Percentiles rank a stretch among this genome's conserved stretches.
Evolutionary conservation across 2,797 vertebrate genomes (phyloP).

Genomic region (Epinephelus coioides): DNA sequence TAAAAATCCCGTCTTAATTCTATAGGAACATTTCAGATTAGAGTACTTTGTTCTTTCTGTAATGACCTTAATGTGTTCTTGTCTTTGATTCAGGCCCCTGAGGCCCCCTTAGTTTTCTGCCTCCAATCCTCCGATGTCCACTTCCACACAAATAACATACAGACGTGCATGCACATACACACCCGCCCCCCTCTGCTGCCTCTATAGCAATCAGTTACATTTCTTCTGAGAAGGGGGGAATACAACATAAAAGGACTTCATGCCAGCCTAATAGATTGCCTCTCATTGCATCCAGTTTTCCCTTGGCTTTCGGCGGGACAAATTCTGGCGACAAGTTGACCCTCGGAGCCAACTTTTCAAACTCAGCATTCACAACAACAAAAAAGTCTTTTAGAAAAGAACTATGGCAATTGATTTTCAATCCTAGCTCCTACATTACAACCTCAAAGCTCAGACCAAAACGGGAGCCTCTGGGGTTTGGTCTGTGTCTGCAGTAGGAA

Average conservation of each 20-base stretch:
- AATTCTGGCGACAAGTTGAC: neutral
- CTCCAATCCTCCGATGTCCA: neutral
- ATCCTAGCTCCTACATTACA: constrained; percentile 1
- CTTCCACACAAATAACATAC: constrained; percentile 19
- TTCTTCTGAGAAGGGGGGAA: constrained; percentile 10
- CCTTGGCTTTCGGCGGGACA: constrained; percentile 16
- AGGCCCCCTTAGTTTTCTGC: constrained; percentile 10
- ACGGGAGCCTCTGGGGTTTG: constrained; percentile 22
- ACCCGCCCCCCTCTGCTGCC: neutral
- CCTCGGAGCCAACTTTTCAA: constrained; percentile 20
- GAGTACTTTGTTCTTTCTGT: constrained; percentile 19
- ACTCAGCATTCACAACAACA: constrained; percentile 7
- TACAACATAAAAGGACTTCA: constrained; percentile 17
- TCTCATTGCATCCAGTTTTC: constrained; percentile 12
- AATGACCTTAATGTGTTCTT: constrained; percentile 8
- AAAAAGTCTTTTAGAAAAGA: constrained; percentile 10
- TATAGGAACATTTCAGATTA: neutral
- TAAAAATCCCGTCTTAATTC: neutral
- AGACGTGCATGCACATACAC: neutral
- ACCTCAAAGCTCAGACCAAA: constrained; percentile 38
- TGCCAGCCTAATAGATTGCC: constrained; percentile 27
- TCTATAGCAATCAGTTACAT: constrained; percentile 6
- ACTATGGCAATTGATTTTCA: constrained; percentile 57
- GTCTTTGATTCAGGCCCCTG: neutral
- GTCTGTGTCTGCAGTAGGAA: constrained; percentile 40